A percentile compares a stretch with the other conserved stretches of the same genome.
These are phyloP conservation scores for Cremastobaeus sp. DNA, from an alignment of 2,888 invertebrate genomes.

Conservation along the genomic window DNA sequence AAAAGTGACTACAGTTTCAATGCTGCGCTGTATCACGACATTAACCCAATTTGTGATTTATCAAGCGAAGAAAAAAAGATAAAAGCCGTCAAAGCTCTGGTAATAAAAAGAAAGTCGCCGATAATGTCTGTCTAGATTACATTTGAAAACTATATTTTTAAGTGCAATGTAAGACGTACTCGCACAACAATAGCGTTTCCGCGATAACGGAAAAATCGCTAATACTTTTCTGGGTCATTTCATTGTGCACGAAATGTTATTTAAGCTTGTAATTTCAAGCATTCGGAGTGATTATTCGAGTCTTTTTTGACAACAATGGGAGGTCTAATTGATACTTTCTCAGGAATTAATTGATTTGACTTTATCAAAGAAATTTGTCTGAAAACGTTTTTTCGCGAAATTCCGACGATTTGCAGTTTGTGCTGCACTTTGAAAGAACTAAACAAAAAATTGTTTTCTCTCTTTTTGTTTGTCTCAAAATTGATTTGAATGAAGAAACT, in stretches of 20 bases:
- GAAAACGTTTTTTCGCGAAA: no score
- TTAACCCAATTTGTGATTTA: conserved; percentile 43
- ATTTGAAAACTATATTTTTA: conserved; percentile 14
- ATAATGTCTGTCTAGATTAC: conserved; percentile 15
- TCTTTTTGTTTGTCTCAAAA: no score
- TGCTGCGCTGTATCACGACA: conserved; percentile 18
- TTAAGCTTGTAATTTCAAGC: not conserved
- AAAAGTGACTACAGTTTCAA: conserved; percentile 6
- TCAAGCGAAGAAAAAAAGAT: conserved; percentile 37
- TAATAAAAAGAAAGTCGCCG: conserved; percentile 15
- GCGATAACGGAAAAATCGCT: conserved; percentile 31
- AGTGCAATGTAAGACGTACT: conserved; percentile 25
- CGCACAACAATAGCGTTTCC: conserved; percentile 18
- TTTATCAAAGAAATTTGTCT: no score
- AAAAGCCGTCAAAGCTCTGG: conserved; percentile 24
- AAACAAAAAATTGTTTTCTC: no score
- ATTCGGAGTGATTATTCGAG: no score
- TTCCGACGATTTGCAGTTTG: no score
- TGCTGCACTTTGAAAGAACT: no score
- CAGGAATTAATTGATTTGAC: no score
- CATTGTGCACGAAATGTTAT: not conserved
- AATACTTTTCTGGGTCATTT: conserved; percentile 33
- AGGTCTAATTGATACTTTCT: no score
- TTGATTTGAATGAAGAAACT: no score
- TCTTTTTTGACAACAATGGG: no score